Conservation (phyloP, 1,140 invertebrate species). For the Gerris buenoi region DNA sequence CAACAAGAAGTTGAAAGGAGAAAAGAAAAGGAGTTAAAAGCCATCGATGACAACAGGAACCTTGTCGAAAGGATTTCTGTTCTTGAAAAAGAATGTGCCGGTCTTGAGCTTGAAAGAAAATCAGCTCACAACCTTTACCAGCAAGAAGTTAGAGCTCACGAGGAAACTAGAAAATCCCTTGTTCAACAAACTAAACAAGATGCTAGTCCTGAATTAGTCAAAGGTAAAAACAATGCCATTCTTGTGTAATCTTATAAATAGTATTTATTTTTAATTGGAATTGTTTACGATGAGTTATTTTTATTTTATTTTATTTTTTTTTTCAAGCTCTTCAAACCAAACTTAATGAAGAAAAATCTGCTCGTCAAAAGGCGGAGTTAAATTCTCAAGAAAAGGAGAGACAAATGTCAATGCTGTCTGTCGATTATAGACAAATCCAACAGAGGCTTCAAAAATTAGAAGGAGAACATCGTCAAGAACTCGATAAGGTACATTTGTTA, state of each 20-base stretch:
- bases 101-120: conserved; percentile 72
- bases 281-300: too few relatives aligned
- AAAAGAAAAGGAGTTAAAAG: conserved; percentile 50
- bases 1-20: conserved; percentile 60
- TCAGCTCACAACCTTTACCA: conserved; percentile 72
- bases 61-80: conserved; percentile 62
- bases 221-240: conserved; percentile 53
- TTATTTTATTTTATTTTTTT: not conserved
- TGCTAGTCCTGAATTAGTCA: conserved; percentile 75
- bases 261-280: too few relatives aligned
- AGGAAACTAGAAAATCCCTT: conserved; percentile 70
- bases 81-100: conserved; percentile 78
- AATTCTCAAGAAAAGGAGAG: conserved; percentile 79
- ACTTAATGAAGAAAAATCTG: conserved; percentile 74
- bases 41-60: conserved; percentile 56
- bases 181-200: conserved; percentile 68
- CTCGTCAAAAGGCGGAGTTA: conserved; percentile 65
- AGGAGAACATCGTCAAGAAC: conserved; percentile 72
- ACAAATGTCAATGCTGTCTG: conserved; percentile 82
- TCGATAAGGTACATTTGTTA: too few relatives aligned
- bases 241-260: too few relatives aligned
- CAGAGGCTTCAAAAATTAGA: conserved; percentile 77
- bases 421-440: conserved; percentile 83
- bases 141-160: conserved; percentile 74
- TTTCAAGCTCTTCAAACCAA: conserved; percentile 69